phyloP scores from a whole-genome alignment of 2,797 vertebrate genomes.

The Acanthurus leucopareius region DNA sequence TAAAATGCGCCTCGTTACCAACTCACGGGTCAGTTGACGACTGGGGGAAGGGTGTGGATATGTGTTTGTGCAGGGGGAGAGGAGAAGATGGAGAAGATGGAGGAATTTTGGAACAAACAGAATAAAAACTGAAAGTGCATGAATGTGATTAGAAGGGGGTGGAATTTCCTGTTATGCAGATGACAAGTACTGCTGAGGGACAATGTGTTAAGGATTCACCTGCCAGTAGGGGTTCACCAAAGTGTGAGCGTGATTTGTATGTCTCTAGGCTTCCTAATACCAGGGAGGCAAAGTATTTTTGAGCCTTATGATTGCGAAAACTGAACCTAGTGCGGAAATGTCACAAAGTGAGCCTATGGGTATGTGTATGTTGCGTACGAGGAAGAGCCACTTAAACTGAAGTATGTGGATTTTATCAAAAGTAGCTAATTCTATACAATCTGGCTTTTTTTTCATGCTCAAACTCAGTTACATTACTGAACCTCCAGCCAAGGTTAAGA shows the following conservation, averaged over 20 bases:
- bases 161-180: constrained; percentile 65
- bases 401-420: too few relatives aligned
- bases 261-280: constrained; percentile 64
- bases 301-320: constrained; percentile 53
- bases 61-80: neutral
- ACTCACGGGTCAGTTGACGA: constrained; percentile 47
- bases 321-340: constrained; percentile 40
- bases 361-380: neutral
- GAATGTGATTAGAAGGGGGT: constrained; percentile 53
- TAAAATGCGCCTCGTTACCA: constrained; percentile 67
- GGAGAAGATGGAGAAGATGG: constrained; percentile 29
- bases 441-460: too few relatives aligned
- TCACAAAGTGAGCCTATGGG: constrained; percentile 27
- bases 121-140: constrained; percentile 24
- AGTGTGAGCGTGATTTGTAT: constrained; percentile 41
- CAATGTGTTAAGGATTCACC: constrained; percentile 64
- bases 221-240: constrained; percentile 65
- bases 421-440: too few relatives aligned
- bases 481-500: too few relatives aligned
- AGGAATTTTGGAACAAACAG: constrained; percentile 23
- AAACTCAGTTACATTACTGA: too few relatives aligned
- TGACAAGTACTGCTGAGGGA: constrained; percentile 74
- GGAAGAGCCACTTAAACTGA: too few relatives aligned
- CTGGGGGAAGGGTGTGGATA: constrained; percentile 15
- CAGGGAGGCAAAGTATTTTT: constrained; percentile 59